Base-by-base conservation (phyloP, 2,888 invertebrate species). In the Hermodice carunculata region DNA sequence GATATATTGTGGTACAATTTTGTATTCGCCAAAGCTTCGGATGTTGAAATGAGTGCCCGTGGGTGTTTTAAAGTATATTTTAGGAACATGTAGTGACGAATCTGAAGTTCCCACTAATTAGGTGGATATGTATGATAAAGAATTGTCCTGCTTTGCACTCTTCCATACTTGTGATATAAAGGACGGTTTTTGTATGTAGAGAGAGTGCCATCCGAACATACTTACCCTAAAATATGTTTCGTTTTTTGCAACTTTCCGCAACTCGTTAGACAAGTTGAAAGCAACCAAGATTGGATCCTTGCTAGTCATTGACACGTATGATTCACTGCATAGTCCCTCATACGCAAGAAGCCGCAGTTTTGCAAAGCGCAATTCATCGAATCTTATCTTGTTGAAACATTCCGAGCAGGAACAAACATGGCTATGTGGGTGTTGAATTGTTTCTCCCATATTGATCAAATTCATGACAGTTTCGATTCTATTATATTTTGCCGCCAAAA, bases 171-270 rank as follows among this genome's bases (percentile, higher is more conserved):
- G 40, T 37, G n/a, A 8, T 8, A 19, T 19, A 44, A 14, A n/a
- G 8, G 19, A 6, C 14, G 8, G 22, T 44, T 11, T 11, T 19
- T 46, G 8, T 22, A 8, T 6, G 8, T 19, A 46, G n/a, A 8
- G 46, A 14, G 14, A 46, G 8, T 14, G 6, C 22, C 5, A 28
- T 34, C 32, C 4, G 17, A 31, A 17, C 17, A 3, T 14, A 43
- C 70, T 67, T 69, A 85, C 85, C 76, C 81, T 82, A 61, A 83
- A 85, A 69, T 84, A 81, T 64, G 84, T 85, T 57, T 84, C 83
- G 26, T 79, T 74, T 1, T 70, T 68, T 0, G 82, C 77, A 56
- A 85, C 69, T n/a, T 76, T 62, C 46, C 77, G 75, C 19, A 85
- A 73, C 58, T 83, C 83, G 14, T 77, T 71, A 4, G 79, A 76